phyloP scores from a whole-genome alignment of 1,140 invertebrate species.

The Drosophila setifemur region DNA sequence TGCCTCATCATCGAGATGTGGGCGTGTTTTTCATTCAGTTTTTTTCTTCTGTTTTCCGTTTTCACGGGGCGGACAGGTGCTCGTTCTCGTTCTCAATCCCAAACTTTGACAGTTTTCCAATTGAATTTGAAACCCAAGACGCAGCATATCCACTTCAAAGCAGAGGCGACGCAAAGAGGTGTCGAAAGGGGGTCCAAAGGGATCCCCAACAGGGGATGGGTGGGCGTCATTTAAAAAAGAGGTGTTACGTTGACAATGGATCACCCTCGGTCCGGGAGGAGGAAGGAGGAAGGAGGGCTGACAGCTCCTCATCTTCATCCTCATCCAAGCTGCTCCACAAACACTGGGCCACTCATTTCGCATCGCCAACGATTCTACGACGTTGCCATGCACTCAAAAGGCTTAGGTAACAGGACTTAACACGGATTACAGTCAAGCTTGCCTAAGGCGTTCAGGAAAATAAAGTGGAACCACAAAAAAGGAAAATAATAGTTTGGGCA shows the following conservation, averaged over 20 bases:
- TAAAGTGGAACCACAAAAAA: no score
- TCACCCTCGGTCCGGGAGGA: conserved; percentile 8
- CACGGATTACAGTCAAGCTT: conserved; percentile 1
- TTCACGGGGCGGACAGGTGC: conserved; percentile 46
- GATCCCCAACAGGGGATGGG: neutral
- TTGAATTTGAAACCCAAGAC: conserved; percentile 76
- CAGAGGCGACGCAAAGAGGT: neutral
- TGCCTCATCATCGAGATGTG: conserved; percentile 16
- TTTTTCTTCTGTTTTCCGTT: neutral
- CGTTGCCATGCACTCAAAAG: neutral
- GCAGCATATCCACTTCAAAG: conserved; percentile 69
- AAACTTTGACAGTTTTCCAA: conserved; percentile 66
- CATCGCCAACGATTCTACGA: neutral
- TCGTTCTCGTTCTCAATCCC: conserved; percentile 12
- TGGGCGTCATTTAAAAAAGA: no score
- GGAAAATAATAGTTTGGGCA: no score
- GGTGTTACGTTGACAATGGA: conserved; percentile 12
- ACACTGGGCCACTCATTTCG: no score
- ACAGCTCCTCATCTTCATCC: neutral
- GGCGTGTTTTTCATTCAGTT: neutral
- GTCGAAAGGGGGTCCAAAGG: neutral
- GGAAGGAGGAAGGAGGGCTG: no score
- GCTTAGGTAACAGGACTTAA: conserved; percentile 8
- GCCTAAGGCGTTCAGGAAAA: no score
- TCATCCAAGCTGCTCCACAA: no score